Evolutionary conservation across 2,113 vertebrate species (phyloP).

Genomic region (Rallus limicola): DNA sequence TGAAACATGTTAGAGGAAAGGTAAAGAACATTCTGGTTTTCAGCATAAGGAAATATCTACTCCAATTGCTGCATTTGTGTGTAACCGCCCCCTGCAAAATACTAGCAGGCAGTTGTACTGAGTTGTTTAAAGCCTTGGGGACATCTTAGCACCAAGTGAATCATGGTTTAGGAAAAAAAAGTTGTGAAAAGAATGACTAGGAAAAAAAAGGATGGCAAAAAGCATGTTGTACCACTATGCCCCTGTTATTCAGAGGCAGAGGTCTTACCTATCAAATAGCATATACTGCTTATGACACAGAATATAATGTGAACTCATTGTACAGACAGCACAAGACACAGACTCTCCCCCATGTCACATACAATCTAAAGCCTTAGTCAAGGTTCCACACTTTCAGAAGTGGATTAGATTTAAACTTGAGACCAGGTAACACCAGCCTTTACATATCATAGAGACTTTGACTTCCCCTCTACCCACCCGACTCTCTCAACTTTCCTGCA

Average conservation of each 20-base stretch:
- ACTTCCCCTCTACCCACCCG: background rate
- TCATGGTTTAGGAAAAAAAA: background rate
- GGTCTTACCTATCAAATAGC: background rate
- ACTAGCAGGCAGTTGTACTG: background rate
- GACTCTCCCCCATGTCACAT: fast-evolving
- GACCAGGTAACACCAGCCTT: background rate
- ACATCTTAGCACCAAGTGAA: background rate
- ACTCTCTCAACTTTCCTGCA: background rate
- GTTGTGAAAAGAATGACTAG: background rate
- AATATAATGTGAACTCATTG: background rate
- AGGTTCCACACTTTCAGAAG: background rate
- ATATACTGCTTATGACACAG: background rate
- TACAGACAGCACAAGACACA: background rate
- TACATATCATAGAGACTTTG: background rate
- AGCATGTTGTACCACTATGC: background rate
- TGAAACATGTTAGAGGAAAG: background rate
- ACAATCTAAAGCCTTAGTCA: background rate
- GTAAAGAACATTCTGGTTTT: background rate
- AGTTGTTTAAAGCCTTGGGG: background rate
- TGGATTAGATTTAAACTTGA: background rate
- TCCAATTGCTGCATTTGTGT: background rate
- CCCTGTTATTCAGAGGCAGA: background rate
- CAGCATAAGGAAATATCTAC: background rate
- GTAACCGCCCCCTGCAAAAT: background rate
- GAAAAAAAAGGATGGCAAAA: background rate